Base-by-base conservation (phyloP, 2,797 vertebrate species). In the Pachyuromys duprasi region DNA sequence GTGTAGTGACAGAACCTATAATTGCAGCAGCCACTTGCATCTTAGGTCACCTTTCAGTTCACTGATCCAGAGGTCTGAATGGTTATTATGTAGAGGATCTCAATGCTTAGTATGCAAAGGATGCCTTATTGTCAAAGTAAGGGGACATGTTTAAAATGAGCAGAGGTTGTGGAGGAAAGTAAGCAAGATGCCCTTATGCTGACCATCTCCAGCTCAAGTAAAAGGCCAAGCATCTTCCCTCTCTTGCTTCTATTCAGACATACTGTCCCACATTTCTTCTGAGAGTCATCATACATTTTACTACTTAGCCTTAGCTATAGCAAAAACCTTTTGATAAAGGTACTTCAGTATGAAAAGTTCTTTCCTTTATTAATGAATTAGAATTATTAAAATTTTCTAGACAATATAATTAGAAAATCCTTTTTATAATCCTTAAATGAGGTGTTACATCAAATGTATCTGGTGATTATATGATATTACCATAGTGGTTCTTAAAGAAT, bases 281-380 rank as follows among this genome's bases (percentile, higher is more conserved):
- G 42, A 8, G 26, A 57, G 22, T 60, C 42, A 90, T 13, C 17
- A 22, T 39, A 67, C 2, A 42, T 78, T 96, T 95, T 62, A 55
- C 13, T 55, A 4, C 18, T 62, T 53, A 55, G 20, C 1, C n/a
- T 55, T 4, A 28, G 49, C 18, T 79, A 60, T 15, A 60, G 5
- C 28, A 78, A 53, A 62, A 31, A 74, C 0, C 2, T 90, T 18
- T 86, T 86, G 69, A 0, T 36, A 36, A 55, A 60, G 9, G 17
- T 39, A n/a, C 4, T 11, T 67, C 6, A 26, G 8, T 79, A 63
- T 80, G 24, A 62, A 13, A 55, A 22, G 3, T 89, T 39, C 0
- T 15, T 88, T 95, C 3, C 24, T 94, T 82, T 67, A 82, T 65
- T 33, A 95, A 90, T 45, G 95, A 95, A n/a, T 31, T 63, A 45